Evolutionary conservation across 2,888 invertebrate species (phyloP).

Genomic region (Tetranychus piercei): DNA sequence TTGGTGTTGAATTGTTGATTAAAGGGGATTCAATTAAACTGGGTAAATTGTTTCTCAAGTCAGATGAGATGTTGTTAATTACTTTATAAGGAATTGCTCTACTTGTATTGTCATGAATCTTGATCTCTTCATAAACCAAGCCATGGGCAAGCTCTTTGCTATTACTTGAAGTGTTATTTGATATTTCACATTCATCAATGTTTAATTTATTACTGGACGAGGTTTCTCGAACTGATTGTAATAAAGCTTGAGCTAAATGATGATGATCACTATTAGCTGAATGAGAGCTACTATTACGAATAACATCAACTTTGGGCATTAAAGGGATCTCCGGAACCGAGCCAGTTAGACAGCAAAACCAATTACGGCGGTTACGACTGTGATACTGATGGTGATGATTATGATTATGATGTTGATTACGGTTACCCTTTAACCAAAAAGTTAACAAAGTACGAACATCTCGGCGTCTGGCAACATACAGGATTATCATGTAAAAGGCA

Average conservation of each 20-base stretch:
- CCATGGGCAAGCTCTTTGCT: neutral
- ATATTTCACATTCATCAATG: neutral
- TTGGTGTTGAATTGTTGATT: neutral
- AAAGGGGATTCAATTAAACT: neutral
- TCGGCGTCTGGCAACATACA: neutral
- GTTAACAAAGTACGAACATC: neutral
- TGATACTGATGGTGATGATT: neutral
- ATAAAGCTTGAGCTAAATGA: neutral
- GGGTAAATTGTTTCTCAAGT: neutral
- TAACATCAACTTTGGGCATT: too few species aligned
- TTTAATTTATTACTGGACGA: neutral
- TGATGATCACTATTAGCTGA: neutral
- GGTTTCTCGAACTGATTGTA: neutral
- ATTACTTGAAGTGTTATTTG: neutral
- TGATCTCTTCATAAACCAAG: neutral
- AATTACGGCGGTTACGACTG: neutral
- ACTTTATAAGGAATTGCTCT: neutral
- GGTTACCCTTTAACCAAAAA: neutral
- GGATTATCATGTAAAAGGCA: neutral
- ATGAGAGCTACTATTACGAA: neutral
- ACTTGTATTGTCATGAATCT: neutral
- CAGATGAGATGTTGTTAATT: neutral
- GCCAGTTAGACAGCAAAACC: neutral
- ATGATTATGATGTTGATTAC: neutral
- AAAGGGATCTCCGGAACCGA: too few species aligned